These are phyloP conservation scores for Corythaeola cristata DNA, from an alignment of 2,113 vertebrate species.

Conservation along the genomic window DNA sequence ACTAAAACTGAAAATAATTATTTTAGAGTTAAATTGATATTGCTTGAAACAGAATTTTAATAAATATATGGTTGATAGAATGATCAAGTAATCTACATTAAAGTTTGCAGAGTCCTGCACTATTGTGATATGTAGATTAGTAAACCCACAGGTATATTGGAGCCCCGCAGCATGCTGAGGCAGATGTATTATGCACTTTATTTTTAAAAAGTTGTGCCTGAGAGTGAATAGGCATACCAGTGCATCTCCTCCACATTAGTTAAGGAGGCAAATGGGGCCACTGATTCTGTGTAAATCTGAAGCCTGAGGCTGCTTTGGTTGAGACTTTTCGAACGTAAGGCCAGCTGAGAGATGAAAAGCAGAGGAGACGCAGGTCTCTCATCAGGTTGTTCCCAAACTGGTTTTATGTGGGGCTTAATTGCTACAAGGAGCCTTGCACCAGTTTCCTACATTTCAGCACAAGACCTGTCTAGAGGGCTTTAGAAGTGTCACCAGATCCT, in stretches of 20 bases:
- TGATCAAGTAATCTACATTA: not conserved
- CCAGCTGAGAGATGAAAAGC: not conserved
- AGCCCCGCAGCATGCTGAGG: not conserved
- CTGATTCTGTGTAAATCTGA: not conserved
- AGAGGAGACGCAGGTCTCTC: not conserved
- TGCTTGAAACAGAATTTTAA: not conserved
- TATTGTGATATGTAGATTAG: not conserved
- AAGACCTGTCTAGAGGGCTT: not conserved
- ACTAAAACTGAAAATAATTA: not conserved
- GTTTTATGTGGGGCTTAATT: not conserved
- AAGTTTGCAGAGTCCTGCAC: not conserved
- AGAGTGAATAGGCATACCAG: not conserved
- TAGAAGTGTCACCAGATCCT: not conserved
- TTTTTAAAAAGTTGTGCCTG: not conserved
- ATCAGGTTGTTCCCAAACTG: not conserved
- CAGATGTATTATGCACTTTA: not conserved
- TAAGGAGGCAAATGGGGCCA: not conserved
- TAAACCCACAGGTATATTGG: not conserved
- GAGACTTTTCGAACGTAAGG: not conserved
- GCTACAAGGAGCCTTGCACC: not conserved
- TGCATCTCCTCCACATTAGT: not conserved
- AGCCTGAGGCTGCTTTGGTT: not conserved
- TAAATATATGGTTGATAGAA: not conserved
- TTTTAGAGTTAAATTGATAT: not conserved
- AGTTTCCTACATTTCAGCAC: not conserved